These are phyloP conservation scores for Hyperoplus immaculatus DNA, from an alignment of 2,797 vertebrate species.

Conservation along the genomic window DNA sequence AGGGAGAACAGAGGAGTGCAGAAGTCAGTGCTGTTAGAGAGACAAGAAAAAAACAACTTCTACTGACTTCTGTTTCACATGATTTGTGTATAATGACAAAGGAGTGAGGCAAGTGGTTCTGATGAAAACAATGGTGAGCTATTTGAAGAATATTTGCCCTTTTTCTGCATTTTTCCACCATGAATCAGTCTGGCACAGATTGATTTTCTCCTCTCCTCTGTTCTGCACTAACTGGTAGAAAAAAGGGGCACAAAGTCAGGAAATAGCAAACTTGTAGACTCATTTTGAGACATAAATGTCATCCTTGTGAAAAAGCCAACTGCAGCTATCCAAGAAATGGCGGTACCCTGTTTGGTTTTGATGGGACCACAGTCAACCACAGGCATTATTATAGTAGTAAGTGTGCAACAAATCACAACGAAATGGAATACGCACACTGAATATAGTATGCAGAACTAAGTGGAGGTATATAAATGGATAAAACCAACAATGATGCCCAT, in stretches of 20 bases:
- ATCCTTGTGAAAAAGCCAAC: constrained; percentile 21
- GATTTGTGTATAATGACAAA: constrained; percentile 20
- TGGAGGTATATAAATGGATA: too few species aligned
- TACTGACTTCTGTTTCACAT: constrained; percentile 21
- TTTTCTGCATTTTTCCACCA: constrained; percentile 58
- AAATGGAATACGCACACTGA: too few species aligned
- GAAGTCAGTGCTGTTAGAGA: neutral
- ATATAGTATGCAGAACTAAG: too few species aligned
- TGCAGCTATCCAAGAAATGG: neutral
- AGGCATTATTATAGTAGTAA: neutral
- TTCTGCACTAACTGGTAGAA: constrained; percentile 21
- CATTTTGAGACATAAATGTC: neutral
- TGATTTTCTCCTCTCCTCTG: constrained; percentile 23
- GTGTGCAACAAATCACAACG: too few species aligned
- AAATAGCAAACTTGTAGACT: neutral
- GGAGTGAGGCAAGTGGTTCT: constrained; percentile 16
- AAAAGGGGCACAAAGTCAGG: constrained; percentile 18
- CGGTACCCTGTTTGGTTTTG: constrained; percentile 1
- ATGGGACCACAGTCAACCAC: neutral
- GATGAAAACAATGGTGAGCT: constrained; percentile 15
- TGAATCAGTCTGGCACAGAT: constrained; percentile 56
- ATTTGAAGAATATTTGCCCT: constrained; percentile 19
- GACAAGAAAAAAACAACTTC: neutral
- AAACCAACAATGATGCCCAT: too few species aligned
- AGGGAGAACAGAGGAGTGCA: neutral